Base-by-base conservation (phyloP, 2,113 vertebrate species). In the Ondatra zibethicus region DNA sequence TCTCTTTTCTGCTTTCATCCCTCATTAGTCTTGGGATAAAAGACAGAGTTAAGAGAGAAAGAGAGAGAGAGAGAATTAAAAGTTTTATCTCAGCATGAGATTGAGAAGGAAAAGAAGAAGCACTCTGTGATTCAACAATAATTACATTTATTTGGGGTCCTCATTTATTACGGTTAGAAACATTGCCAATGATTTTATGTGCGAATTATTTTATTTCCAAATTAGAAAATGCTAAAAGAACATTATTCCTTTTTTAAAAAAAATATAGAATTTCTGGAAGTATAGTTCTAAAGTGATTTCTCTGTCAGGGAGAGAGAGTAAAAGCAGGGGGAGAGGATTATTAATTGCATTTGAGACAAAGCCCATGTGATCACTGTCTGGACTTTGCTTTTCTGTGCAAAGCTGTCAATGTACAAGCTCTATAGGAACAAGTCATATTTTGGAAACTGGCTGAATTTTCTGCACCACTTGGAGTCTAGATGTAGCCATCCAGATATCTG, bases 41-140 rank as follows among this genome's bases (percentile, higher is more conserved):
- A 68, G 31, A 68, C 4, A 68, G 31, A 16, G 1, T 3, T 0
- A 88, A 94, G 94, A 68, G 42, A 68, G 31, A 86, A 65, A 95
- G 94, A 86, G 39, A 86, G 42, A 86, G 96, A 98, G 93, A 94
- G 94, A 97, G 96, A 98, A 97, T 96, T 92, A 88, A 96, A 97
- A 17, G 21, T 19, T 72, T 98, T 97, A 97, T 97, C 95, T 96
- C 97, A 96, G 94, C 91, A 68, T 95, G 97, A 97, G 94, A 95
- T 96, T 84, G 91, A 65, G 70, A 91, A 97, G 78, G 85, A 65
- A 82, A 42, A 96, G 68, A 95, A 75, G 96, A 93, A 81, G 36
- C 73, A 61, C 90, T 97, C 94, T 94, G 95, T 84, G 97, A 98
- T 97, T 89, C 95, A 47, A 89, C 85, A 98, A 97, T 97, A 97